Conservation (phyloP, 2,888 invertebrate genomes). For the Drosophila leonis region DNA sequence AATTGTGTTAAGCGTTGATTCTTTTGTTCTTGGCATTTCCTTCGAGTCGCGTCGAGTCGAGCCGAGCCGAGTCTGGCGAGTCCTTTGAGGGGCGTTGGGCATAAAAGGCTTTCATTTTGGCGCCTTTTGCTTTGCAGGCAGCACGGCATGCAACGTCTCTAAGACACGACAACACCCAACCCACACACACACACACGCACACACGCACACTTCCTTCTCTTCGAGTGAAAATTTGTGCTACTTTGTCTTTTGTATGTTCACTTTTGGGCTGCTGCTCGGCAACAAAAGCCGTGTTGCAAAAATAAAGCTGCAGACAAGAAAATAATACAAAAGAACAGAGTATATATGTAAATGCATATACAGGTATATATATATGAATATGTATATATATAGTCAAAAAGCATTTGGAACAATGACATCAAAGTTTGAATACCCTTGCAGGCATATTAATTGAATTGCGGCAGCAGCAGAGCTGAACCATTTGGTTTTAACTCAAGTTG, state of each 20-base stretch:
- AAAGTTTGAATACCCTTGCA: constrained; percentile 22
- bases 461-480: neutral
- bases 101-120: constrained; percentile 70
- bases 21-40: constrained; percentile 73
- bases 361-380: no score
- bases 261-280: constrained; percentile 57
- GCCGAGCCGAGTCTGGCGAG: constrained; percentile 24
- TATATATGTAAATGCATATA: constrained; percentile 1
- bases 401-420: constrained; percentile 8
- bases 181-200: neutral
- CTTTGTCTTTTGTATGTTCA: constrained; percentile 80
- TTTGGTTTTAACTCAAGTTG: neutral
- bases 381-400: neutral
- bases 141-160: constrained; percentile 71
- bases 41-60: neutral
- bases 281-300: constrained; percentile 51
- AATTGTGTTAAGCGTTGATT: constrained; percentile 81
- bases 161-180: constrained; percentile 53
- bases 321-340: constrained; percentile 22
- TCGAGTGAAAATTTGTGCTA: constrained; percentile 75
- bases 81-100: constrained; percentile 6
- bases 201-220: neutral
- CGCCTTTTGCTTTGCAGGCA: constrained; percentile 70
- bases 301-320: constrained; percentile 16
- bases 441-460: constrained; percentile 5